Conservation (phyloP, 1,140 invertebrate genomes). For the Rhagoletis pomonella region DNA sequence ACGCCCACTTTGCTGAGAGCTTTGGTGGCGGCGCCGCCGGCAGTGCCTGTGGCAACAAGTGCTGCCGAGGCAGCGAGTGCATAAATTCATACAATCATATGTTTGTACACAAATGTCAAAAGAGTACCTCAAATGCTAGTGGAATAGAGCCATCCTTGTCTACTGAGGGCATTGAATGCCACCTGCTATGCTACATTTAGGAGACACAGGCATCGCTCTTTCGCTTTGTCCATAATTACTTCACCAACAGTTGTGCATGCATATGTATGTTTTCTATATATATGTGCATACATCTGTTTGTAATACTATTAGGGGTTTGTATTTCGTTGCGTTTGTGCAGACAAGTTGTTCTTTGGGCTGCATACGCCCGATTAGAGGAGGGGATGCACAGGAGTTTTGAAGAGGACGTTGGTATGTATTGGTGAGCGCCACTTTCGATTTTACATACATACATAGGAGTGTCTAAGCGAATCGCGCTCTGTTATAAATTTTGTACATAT, state of each 20-base stretch:
- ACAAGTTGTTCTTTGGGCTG: conserved; percentile 17
- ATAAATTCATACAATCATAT: background rate
- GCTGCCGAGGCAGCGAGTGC: background rate
- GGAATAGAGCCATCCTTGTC: conserved; percentile 7
- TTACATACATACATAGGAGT: background rate
- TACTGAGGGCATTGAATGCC: background rate
- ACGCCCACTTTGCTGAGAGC: conserved; percentile 33
- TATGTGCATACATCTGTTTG: background rate
- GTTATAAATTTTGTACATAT: background rate
- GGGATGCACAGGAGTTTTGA: background rate
- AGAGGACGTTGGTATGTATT: background rate
- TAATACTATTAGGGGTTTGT: too few relatives aligned
- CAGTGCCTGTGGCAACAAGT: conserved; percentile 33
- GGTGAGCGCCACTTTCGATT: conserved; percentile 30
- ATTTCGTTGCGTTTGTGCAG: background rate
- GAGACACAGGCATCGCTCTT: background rate
- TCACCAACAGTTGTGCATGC: background rate
- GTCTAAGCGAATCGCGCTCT: background rate
- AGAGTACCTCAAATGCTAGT: background rate
- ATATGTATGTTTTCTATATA: background rate
- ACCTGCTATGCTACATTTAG: conserved; percentile 28
- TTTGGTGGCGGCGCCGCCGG: background rate
- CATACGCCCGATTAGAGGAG: background rate
- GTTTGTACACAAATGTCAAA: background rate
- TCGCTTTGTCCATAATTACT: background rate